A percentile compares a stretch with the other conserved stretches of the same genome.
These are phyloP conservation scores for Zaprionus gabonicus DNA, from an alignment of 1,140 invertebrate species.

Conservation along the genomic window DNA sequence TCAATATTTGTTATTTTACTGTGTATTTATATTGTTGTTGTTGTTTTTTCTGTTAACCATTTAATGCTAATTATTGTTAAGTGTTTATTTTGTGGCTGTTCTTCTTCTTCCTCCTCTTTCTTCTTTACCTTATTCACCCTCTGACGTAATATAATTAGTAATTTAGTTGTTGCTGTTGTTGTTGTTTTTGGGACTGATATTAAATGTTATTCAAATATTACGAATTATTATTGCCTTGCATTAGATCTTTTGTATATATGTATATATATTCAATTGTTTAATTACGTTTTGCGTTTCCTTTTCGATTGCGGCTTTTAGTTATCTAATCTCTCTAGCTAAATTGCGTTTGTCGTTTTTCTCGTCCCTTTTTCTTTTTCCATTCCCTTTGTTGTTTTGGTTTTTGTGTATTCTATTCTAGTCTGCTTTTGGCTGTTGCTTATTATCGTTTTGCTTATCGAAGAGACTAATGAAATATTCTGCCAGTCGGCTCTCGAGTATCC, in stretches of 20 bases:
- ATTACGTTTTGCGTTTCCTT: constrained; percentile 13
- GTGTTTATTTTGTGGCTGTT: constrained; percentile 53
- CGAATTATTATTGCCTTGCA: constrained; percentile 52
- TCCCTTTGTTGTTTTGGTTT: constrained; percentile 10
- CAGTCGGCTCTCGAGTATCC: constrained; percentile 11
- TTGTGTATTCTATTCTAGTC: constrained; percentile 10
- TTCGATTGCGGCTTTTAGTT: constrained; percentile 6
- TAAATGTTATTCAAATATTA: constrained; percentile 25
- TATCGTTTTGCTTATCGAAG: constrained; percentile 35
- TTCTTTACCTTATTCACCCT: too few species aligned
- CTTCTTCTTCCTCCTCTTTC: not conserved
- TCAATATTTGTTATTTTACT: constrained; percentile 8
- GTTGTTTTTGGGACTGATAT: constrained; percentile 1
- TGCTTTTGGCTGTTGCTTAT: constrained; percentile 39
- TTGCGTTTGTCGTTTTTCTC: constrained; percentile 19
- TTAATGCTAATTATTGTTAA: constrained; percentile 80
- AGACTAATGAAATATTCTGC: constrained; percentile 25
- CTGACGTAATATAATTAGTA: not conserved
- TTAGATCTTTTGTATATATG: constrained; percentile 36
- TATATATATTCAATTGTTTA: not conserved
- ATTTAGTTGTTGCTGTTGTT: not conserved
- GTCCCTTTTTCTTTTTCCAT: constrained; percentile 14
- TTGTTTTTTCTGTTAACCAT: constrained; percentile 31
- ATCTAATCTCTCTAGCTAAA: constrained; percentile 46
- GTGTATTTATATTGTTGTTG: constrained; percentile 12